Conservation (phyloP, 2,888 invertebrate genomes). For the Willowsia nigromaculata region DNA sequence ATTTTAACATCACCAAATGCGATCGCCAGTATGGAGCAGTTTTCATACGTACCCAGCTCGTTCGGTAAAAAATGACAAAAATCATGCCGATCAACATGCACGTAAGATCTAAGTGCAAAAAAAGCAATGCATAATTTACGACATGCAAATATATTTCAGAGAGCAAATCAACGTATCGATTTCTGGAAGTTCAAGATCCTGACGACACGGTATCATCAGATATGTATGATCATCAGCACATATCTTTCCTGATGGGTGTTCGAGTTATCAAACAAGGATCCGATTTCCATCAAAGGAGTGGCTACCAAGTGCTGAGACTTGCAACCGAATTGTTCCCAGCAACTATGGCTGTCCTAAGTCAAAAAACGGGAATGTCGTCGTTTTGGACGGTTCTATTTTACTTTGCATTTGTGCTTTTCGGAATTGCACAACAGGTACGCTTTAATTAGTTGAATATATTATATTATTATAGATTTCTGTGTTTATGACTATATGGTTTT, state of each 20-base stretch:
- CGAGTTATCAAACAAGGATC: slow-evolving; percentile 83
- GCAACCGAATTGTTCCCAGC: slow-evolving; percentile 95
- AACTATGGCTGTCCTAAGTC: slow-evolving; percentile 88
- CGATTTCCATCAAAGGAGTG: slow-evolving; percentile 69
- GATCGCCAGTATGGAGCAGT: slow-evolving; percentile 79
- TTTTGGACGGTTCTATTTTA: slow-evolving; percentile 94
- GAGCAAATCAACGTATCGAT: slow-evolving; percentile 86
- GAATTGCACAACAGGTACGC: slow-evolving; percentile 91
- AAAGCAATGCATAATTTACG: not conserved
- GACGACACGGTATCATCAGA: slow-evolving; percentile 83
- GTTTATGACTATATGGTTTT: not conserved
- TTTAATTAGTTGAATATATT: too few relatives aligned
- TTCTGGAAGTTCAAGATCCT: slow-evolving; percentile 85
- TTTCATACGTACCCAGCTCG: slow-evolving; percentile 89
- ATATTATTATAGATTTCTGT: too few relatives aligned
- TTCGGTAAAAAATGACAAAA: slow-evolving; percentile 86
- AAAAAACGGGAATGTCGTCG: slow-evolving; percentile 89
- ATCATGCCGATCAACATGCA: not conserved
- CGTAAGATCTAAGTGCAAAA: slow-evolving; percentile 30
- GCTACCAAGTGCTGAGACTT: slow-evolving; percentile 90
- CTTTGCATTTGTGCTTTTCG: slow-evolving; percentile 91
- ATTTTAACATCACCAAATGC: slow-evolving; percentile 84
- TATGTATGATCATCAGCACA: slow-evolving; percentile 86
- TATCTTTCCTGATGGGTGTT: slow-evolving; percentile 87
- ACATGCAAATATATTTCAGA: too few relatives aligned